Evolutionary conservation across 2,797 vertebrate species (phyloP), one percentile per base, ranked within the genome.

Genomic region (Lepilemur ruficaudatus): DNA sequence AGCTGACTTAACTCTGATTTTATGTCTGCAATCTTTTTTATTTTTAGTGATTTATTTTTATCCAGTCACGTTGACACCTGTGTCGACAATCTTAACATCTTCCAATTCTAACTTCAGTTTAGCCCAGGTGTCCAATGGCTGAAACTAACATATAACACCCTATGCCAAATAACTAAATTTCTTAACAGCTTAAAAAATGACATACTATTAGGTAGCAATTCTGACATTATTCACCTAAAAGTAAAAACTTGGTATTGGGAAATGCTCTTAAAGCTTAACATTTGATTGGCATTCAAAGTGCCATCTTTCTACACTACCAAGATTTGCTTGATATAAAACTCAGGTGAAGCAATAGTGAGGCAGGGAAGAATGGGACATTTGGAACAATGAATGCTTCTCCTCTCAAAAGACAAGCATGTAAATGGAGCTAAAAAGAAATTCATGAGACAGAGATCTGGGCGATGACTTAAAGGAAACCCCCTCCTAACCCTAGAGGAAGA

Each of bases 321-420:
- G 73, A 94, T 89, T 81, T 94, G 46, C 10, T 95, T 92, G 52
- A 87, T 81, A 14, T 46, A 87, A 95, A 96, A 96, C 38, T 91
- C 6, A 20, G n/a, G 35, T 85, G 67, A 93, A 87, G 32, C 41
- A 63, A 0, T 63, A 61, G 35, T 63, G 55, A 94, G 38, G 57
- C 82, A 96, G 5, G 17, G 32, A 84, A 93, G 61, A 88, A 63
- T 61, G 48, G 28, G 57, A 43, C 38, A 69, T 13, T 46, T 89
- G 48, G 32, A 89, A 79, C 46, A 94, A n/a, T 22, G 30, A 88
- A 69, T 55, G 9, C 38, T 35, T 75, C 50, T 87, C 65, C 79
- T 70, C 15, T 89, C n/a, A 20, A 80, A 90, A 93, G 72, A 85
- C 59, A 87, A 69, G 23, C n/a, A 28, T 67, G 92, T 69, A 91